A percentile compares a stretch with the other conserved stretches of the same genome.
phyloP scores from a whole-genome alignment of 2,113 vertebrate genomes.

The Protobothrops flavoviridis region DNA sequence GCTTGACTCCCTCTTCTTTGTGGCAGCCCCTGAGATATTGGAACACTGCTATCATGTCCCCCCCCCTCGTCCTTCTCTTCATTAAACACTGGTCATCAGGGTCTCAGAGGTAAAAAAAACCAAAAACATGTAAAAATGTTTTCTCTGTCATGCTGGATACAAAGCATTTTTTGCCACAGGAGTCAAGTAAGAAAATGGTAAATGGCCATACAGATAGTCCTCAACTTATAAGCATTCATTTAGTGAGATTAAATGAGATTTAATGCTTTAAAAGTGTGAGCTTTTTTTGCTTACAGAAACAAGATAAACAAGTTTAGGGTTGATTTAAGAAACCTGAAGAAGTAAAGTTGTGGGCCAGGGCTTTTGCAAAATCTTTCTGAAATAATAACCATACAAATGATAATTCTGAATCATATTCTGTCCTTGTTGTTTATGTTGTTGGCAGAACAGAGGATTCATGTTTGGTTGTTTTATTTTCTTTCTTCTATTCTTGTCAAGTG shows the following conservation, averaged over 20 bases:
- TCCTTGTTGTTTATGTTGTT: background rate
- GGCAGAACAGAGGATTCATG: conserved; percentile 26
- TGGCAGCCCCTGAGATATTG: too few species aligned
- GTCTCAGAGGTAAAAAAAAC: background rate
- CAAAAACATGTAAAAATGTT: background rate
- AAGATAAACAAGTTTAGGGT: background rate
- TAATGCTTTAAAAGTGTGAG: background rate
- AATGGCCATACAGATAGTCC: background rate
- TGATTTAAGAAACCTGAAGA: background rate
- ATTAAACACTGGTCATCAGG: too few species aligned
- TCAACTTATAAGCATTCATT: background rate
- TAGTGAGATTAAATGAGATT: background rate
- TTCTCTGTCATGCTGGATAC: background rate
- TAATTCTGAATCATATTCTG: background rate
- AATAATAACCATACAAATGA: conserved; percentile 1
- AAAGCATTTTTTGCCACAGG: background rate
- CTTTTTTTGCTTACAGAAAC: background rate
- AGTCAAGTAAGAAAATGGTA: background rate
- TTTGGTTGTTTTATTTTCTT: conserved; percentile 37
- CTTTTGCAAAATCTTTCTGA: background rate
- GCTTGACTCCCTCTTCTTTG: too few species aligned
- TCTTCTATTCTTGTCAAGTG: conserved; percentile 45
- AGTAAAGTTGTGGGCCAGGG: background rate
- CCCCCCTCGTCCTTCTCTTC: too few species aligned
- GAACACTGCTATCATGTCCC: too few species aligned